phyloP scores from a whole-genome alignment of 1,140 invertebrate genomes.

The Berghia stephanieae region DNA sequence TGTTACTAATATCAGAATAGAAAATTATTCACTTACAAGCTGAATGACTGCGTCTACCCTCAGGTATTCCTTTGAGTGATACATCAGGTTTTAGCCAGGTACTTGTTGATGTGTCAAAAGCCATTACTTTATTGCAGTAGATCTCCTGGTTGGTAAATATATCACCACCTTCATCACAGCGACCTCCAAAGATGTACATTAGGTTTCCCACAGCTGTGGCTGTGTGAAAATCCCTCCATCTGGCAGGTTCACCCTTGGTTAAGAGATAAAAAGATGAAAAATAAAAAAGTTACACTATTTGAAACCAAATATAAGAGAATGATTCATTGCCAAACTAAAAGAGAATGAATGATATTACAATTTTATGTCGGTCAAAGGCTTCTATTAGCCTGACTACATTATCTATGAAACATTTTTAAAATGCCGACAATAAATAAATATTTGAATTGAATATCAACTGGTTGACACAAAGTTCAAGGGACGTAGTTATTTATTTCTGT shows the following conservation, averaged over 20 bases:
- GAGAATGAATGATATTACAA: too few relatives aligned
- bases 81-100: conserved; percentile 76
- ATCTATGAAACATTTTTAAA: too few relatives aligned
- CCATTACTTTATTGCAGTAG: conserved; percentile 82
- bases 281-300: too few relatives aligned
- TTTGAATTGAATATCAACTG: too few relatives aligned
- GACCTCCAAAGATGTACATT: conserved; percentile 89
- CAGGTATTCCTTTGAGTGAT: conserved; percentile 71
- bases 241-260: conserved; percentile 74
- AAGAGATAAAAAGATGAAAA: too few relatives aligned
- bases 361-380: too few relatives aligned
- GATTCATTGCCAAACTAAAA: too few relatives aligned
- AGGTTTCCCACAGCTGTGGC: conserved; percentile 77
- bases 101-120: conserved; percentile 77
- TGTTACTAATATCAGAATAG: background rate
- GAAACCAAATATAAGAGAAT: too few relatives aligned
- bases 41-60: conserved; percentile 86
- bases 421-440: too few relatives aligned
- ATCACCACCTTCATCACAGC: conserved; percentile 76
- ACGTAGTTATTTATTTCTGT: too few relatives aligned
- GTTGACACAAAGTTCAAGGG: too few relatives aligned
- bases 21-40: conserved; percentile 75
- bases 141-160: conserved; percentile 75
- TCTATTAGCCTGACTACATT: too few relatives aligned
- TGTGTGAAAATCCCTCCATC: conserved; percentile 87